Evolutionary conservation across 2,797 vertebrate genomes (phyloP), one percentile per base, ranked within the genome.

Genomic region (Cuculus canorus): DNA sequence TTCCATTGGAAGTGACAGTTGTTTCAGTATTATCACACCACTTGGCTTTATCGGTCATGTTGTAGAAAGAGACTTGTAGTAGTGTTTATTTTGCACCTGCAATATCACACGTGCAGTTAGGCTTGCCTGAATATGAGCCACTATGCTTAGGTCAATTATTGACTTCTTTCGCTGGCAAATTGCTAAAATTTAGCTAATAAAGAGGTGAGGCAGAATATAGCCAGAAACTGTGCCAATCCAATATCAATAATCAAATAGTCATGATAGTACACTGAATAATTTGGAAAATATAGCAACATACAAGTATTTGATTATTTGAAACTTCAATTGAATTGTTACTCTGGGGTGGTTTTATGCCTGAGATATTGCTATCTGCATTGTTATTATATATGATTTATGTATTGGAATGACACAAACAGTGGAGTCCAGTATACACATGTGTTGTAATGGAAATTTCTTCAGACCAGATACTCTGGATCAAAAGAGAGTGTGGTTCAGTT

Each of bases 401-500:
- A 80, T 75, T 81, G 45, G 85, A 61, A 71, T 77, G 1, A 37
- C 50, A 52, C 47, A 47, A 76, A 15, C 15, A 12, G 6, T 19
- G 47, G 27, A 84, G 37, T 39, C 13, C 7, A 25, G 8, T 45
- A 53, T 88, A 47, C 48, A 76, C 13, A 60, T 41, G 16, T 63
- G 19, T 95, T 81, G 57, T 96, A 96, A 96, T 45, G 52, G 60
- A 86, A 93, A 77, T 97, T 93, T 98, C 85, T 97, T 84, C 95
- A 99, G 99, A 97, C 99, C 93, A 99, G 98, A 97, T 98, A 98
- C 70, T 98, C 97, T 2, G 98, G 97, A 65, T 95, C 98, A 33
- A 98, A 98, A 93, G 99, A 99, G 96, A 99, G 98, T 1, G 93
- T 98, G 86, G 98, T 99, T 86, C 99, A 99, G 84, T 99, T 99